These are phyloP conservation scores for Osmoderma eremita DNA, from an alignment of 2,888 invertebrate genomes.

Conservation along the genomic window DNA sequence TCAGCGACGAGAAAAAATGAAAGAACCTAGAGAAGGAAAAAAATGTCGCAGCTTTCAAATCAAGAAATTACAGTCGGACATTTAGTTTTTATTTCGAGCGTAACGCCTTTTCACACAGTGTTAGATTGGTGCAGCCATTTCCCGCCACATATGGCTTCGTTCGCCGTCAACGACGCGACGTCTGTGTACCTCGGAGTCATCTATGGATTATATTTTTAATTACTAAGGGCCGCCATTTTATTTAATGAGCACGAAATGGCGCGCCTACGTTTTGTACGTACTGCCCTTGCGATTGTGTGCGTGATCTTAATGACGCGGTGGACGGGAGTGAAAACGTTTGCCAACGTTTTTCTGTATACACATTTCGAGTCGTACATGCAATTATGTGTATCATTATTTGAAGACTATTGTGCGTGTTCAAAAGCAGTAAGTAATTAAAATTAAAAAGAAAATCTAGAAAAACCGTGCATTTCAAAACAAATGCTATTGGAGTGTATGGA, in stretches of 20 bases:
- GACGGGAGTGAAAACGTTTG: too few relatives aligned
- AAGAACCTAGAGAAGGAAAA: constrained; percentile 44
- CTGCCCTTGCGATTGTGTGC: too few relatives aligned
- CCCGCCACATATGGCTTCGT: constrained; percentile 51
- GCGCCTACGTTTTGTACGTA: constrained; percentile 2
- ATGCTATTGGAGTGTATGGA: too few relatives aligned
- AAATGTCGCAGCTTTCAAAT: constrained; percentile 52
- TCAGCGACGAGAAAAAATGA: constrained; percentile 50
- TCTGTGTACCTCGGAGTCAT: constrained; percentile 48
- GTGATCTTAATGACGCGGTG: too few relatives aligned
- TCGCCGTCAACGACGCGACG: constrained; percentile 41
- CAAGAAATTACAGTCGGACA: constrained; percentile 49
- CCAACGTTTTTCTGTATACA: too few relatives aligned
- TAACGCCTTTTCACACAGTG: constrained; percentile 35
- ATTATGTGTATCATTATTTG: too few relatives aligned
- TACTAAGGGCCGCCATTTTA: constrained; percentile 55
- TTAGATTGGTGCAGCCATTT: constrained; percentile 50
- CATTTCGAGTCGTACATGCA: too few relatives aligned
- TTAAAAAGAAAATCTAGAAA: too few relatives aligned
- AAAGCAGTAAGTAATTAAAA: too few relatives aligned
- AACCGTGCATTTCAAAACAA: too few relatives aligned
- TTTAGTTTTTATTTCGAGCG: constrained; percentile 28
- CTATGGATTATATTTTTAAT: constrained; percentile 53
- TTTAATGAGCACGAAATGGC: constrained; percentile 31
- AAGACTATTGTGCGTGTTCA: too few relatives aligned